Base-by-base conservation (phyloP, 2,113 vertebrate species). In the Chitala chitala region DNA sequence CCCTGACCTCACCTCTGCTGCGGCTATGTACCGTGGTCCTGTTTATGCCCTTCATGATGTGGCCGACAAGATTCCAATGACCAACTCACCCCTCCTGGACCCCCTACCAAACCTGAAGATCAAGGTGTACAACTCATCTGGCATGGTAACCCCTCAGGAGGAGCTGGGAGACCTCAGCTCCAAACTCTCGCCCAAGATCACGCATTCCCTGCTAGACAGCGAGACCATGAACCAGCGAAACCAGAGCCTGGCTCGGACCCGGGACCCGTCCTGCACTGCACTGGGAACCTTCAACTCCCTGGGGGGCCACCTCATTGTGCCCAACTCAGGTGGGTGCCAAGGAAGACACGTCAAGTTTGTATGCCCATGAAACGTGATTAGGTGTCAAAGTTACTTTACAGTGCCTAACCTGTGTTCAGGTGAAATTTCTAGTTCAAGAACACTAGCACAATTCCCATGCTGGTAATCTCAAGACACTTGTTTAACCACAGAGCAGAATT, bases 1-100 rank as follows among this genome's bases (percentile, higher is more conserved):
- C 22, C 96, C 96, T 54, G 95, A 99, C 79, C 90, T 99, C 77
- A 98, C 96, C 1, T 96, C 95, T 8, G 95, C 96, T 0, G 95
- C 96, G 4, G 96, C 96, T 81, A 92, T 98, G 95, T 99, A 99
- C 82, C 91, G 96, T 4, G 95, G 96, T 4, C 96, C 95, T 0
- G 95, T 98, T 70, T 99, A 99, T 0, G 96, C 96, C 48, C 90
- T 99, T 77, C 96, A 98, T 1, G 96, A 98, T 0, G 95, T 96
- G 79, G 94, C 94, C 0, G 96, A 99, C 85, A 99, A 99, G 89
- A 98, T 99, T 81, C 95, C 96, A 44, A 99, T 99, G 96, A 99
- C 96, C 78, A 98, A 95, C 81, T 99, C 96, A 13, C 96, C 96
- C 0, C 93, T 99, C 69, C 88, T 99, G 74, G 96, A 99, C 78